Evolutionary conservation across 2,888 invertebrate species (phyloP).

Genomic region (Ophioninae sp.): DNA sequence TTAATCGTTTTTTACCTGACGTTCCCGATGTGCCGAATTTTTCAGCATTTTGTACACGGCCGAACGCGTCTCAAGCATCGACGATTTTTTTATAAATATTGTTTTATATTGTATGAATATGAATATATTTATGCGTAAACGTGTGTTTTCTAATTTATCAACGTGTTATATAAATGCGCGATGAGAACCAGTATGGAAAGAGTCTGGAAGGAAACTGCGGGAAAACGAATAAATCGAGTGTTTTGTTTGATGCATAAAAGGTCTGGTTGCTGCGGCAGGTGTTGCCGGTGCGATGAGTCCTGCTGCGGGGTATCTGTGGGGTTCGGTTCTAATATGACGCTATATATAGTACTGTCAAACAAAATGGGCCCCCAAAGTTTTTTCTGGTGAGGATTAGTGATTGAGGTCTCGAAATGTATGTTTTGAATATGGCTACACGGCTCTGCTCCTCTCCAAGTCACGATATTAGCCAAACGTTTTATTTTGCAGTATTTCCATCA

Average conservation of each 20-base stretch:
- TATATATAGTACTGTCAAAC: background rate
- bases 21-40: slow-evolving; percentile 79
- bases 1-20: slow-evolving; percentile 71
- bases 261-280: slow-evolving; percentile 78
- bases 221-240: slow-evolving; percentile 39
- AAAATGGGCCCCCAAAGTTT: background rate
- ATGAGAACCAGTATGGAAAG: slow-evolving; percentile 37
- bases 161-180: background rate
- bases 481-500: no score
- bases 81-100: slow-evolving; percentile 17
- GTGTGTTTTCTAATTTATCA: slow-evolving; percentile 8
- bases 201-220: slow-evolving; percentile 29
- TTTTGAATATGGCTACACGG: no score
- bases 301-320: slow-evolving; percentile 15
- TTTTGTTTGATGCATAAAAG: slow-evolving; percentile 56
- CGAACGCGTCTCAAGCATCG: slow-evolving; percentile 80
- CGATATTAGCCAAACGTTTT: no score
- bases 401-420: no score
- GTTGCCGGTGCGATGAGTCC: slow-evolving; percentile 58
- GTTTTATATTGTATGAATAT: background rate
- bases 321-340: background rate
- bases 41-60: slow-evolving; percentile 81
- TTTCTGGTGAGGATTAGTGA: background rate
- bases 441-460: no score
- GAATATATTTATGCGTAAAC: background rate